A percentile compares a stretch with the other conserved stretches of the same genome.
Evolutionary conservation across 1,140 invertebrate species (phyloP).

Genomic region (Hycleus cichorii): DNA sequence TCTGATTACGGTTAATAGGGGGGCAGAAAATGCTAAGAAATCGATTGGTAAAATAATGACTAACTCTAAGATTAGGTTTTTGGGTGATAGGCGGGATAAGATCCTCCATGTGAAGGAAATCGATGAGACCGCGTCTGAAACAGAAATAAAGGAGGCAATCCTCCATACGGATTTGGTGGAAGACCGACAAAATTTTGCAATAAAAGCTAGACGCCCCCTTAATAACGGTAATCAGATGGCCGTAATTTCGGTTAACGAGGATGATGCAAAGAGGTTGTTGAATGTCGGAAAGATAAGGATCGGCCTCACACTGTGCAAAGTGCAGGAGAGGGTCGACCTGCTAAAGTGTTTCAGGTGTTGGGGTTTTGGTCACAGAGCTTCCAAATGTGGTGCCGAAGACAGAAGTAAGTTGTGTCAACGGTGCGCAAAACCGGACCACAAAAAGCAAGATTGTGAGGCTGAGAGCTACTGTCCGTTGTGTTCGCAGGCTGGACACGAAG

Average conservation of each 20-base stretch:
- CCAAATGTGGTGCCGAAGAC: not conserved
- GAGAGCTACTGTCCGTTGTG: not conserved
- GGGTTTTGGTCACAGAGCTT: conserved; percentile 3
- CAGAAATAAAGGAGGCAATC: not conserved
- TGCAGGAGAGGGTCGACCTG: conserved; percentile 1
- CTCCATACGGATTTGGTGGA: not conserved
- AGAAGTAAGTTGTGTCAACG: conserved; percentile 1
- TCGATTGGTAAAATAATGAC: too few species aligned
- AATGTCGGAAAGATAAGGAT: not conserved
- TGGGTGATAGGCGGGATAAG: too few species aligned
- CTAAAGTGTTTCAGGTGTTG: conserved; percentile 12
- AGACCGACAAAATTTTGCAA: not conserved
- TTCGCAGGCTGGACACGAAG: conserved; percentile 3
- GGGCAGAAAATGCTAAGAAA: not conserved
- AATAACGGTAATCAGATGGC: not conserved
- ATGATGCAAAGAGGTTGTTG: not conserved
- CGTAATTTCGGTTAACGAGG: not conserved
- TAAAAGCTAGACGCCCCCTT: not conserved
- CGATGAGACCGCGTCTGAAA: not conserved
- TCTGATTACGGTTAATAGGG: not conserved
- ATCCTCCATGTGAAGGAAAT: not conserved
- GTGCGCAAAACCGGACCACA: conserved; percentile 4
- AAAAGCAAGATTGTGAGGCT: not conserved
- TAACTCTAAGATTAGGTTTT: too few species aligned
- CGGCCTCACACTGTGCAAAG: not conserved